Conservation (phyloP, 2,113 vertebrate genomes). For the Gavia stellata region DNA sequence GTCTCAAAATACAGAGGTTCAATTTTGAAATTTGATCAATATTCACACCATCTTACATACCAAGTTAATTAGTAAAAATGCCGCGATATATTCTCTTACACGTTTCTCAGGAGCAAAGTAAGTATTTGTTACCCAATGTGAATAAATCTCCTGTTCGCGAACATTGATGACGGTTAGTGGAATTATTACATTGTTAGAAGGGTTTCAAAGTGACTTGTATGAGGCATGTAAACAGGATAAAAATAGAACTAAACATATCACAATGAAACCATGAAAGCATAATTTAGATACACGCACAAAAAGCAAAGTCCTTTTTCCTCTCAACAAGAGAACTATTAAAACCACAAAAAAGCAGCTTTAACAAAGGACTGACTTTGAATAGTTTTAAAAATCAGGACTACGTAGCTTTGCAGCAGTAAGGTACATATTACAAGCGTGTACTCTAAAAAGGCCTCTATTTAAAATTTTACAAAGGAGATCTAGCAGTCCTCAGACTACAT, state of each 20-base stretch:
- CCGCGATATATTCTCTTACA: background rate
- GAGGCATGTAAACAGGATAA: constrained; percentile 10
- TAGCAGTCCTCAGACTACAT: background rate
- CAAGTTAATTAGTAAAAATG: constrained; percentile 43
- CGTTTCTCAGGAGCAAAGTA: constrained; percentile 12
- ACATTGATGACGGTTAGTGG: background rate
- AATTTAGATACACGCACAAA: background rate
- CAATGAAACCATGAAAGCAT: constrained; percentile 25
- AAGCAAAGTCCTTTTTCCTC: background rate
- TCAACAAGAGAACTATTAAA: constrained; percentile 14
- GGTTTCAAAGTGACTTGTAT: constrained; percentile 35
- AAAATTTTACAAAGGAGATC: background rate
- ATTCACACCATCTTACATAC: constrained; percentile 23
- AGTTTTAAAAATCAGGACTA: constrained; percentile 46
- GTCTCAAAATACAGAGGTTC: constrained; percentile 41
- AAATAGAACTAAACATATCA: constrained; percentile 36
- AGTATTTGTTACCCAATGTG: background rate
- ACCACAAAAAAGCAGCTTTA: constrained; percentile 55
- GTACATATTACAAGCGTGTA: background rate
- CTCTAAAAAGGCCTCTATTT: background rate
- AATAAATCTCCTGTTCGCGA: background rate
- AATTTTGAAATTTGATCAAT: constrained; percentile 55
- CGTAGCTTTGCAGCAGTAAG: constrained; percentile 39
- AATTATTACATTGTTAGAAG: constrained; percentile 6
- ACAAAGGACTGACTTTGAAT: constrained; percentile 43